Percentiles rank a stretch among this genome's conserved stretches.
Conservation (phyloP, 2,888 invertebrate species). For the Aricia artaxerxes region DNA sequence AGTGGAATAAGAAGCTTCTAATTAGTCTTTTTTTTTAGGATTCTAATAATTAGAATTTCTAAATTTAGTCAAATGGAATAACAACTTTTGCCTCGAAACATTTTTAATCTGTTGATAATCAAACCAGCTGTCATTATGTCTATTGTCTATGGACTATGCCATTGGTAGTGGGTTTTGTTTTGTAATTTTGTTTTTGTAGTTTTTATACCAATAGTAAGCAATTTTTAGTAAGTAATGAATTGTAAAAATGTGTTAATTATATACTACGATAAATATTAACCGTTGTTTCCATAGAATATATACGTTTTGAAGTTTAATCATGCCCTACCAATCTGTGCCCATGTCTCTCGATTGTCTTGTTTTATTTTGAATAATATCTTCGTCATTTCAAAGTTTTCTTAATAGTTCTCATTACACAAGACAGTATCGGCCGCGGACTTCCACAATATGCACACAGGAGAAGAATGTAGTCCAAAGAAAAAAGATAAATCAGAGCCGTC, state of each 20-base stretch:
- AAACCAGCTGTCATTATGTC: no score
- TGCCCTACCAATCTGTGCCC: not conserved
- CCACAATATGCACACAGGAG: constrained; percentile 68
- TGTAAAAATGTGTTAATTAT: not conserved
- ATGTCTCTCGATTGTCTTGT: not conserved
- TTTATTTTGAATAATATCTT: not conserved
- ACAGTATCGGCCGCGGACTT: constrained; percentile 43
- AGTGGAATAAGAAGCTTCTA: no score
- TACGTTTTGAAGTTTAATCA: not conserved
- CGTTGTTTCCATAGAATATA: not conserved
- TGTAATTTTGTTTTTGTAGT: not conserved
- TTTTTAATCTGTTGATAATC: no score
- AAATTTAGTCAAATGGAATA: no score
- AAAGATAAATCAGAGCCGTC: constrained; percentile 53
- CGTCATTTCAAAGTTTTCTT: not conserved
- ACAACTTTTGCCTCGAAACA: no score
- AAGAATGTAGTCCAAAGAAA: constrained; percentile 56
- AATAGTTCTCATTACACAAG: not conserved
- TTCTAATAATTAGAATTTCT: no score
- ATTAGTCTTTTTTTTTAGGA: no score
- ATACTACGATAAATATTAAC: not conserved
- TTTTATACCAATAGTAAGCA: not conserved
- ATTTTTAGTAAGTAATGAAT: not conserved
- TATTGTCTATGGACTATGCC: not conserved
- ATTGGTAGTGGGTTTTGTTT: not conserved